Evolutionary conservation across 2,113 vertebrate genomes (phyloP), one percentile per base, ranked within the genome.

Genomic region (Nerophis lumbriciformis): DNA sequence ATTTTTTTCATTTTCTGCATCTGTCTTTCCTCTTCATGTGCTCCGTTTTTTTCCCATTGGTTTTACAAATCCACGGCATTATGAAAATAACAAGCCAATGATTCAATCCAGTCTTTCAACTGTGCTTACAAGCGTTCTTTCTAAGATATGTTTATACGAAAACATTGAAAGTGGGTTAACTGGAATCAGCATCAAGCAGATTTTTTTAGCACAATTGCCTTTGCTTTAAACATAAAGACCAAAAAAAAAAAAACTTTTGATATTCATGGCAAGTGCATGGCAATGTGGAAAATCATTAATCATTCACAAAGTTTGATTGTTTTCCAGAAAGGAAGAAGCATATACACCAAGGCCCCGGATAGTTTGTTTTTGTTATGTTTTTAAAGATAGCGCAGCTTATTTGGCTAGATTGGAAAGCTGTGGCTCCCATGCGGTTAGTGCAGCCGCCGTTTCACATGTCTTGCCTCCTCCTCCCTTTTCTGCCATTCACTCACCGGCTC

Each of bases 401-500:
- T 90, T 83, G 82, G 84, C 79, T 81, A 87, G 84, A 89, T 81
- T 90, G 85, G 78, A 88, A 86, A 87, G 80, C 73, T 35, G 71
- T 28, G 61, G 63, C 81, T 87, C 86, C 89, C 86, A 76, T 86
- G 87, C 68, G 87, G 87, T 89, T 88, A 88, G 80, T 79, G 58
- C 48, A 69, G 87, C 74, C 38, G 79, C 65, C 53, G 82, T 78
- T 83, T 85, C 71, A 73, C 66, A 85, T 87, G 88, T 83, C 73
- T 65, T 69, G 68, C 42, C 42, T 21, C 52, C 56, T 58, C 56
- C 58, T 60, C 76, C 54, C 39, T 47, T 28, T 59, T 63, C 82
- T 79, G 71, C 78, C 69, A 63, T 49, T 88, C 83, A 96, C 94
- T 95, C 94, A 94, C 93, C 94, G 79, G 88, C 88, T 89, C 83